Percentiles rank a stretch among this genome's conserved stretches.
These are phyloP conservation scores for Leptobrachium ailaonicum DNA, from an alignment of 2,113 vertebrate species.

Conservation along the genomic window DNA sequence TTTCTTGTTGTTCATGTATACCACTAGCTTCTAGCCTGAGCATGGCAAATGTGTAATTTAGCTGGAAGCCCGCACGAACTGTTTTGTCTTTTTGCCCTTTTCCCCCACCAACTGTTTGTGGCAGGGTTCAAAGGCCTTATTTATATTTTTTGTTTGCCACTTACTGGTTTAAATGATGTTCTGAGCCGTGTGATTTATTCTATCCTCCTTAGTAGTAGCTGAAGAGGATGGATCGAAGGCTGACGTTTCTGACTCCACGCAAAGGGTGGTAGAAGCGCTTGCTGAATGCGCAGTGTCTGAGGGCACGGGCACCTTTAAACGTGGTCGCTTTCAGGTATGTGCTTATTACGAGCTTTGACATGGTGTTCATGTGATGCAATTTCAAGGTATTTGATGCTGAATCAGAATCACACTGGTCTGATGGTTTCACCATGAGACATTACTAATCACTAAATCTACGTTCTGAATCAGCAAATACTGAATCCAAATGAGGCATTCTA, in stretches of 20 bases:
- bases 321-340: conserved; percentile 66
- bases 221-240: conserved; percentile 56
- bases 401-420: no score
- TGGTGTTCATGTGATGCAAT: no score
- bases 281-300: conserved; percentile 53
- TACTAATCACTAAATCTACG: no score
- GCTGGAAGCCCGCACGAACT: conserved; percentile 41
- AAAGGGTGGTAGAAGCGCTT: conserved; percentile 52
- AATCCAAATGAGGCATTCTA: no score
- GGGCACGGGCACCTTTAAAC: conserved; percentile 61
- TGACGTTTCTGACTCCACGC: conserved; percentile 49
- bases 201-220: conserved; percentile 54
- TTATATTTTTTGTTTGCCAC: conserved; percentile 48
- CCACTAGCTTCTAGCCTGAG: conserved; percentile 39
- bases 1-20: conserved; percentile 42
- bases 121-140: conserved; percentile 51
- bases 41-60: conserved; percentile 44
- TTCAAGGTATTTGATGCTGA: no score
- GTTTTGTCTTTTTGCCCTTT: conserved; percentile 21
- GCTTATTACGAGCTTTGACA: no score
- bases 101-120: conserved; percentile 37
- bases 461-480: no score
- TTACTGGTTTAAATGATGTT: conserved; percentile 24
- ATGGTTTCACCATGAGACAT: no score
- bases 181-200: conserved; percentile 47